These are phyloP conservation scores for Chionoecetes opilio DNA, from an alignment of 1,140 invertebrate species.

Conservation along the genomic window DNA sequence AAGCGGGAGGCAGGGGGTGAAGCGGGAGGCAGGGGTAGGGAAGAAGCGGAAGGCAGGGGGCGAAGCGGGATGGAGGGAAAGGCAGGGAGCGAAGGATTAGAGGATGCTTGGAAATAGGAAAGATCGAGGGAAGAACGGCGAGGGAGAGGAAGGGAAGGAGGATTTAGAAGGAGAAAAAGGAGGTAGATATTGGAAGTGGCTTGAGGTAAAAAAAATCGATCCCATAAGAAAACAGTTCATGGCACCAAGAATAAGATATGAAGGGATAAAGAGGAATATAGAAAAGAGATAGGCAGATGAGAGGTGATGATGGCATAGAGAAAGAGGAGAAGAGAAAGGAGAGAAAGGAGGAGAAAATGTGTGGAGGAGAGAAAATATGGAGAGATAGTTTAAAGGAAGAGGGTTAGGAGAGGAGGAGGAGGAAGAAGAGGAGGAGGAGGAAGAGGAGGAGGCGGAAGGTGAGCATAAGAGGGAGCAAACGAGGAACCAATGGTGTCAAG, in stretches of 20 bases:
- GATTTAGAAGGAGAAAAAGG: background rate
- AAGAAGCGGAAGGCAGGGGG: background rate
- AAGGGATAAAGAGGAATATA: background rate
- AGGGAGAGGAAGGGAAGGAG: background rate
- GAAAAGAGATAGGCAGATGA: background rate
- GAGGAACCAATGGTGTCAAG: background rate
- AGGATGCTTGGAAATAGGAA: background rate
- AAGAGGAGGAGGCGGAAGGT: constrained; percentile 42
- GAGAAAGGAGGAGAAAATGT: background rate
- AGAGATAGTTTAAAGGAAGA: background rate
- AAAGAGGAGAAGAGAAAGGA: background rate
- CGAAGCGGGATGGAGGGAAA: background rate
- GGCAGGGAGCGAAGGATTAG: background rate
- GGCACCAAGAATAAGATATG: background rate
- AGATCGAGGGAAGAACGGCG: too few species aligned
- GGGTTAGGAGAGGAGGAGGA: background rate
- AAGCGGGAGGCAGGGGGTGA: background rate
- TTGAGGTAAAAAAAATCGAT: background rate
- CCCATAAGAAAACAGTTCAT: background rate
- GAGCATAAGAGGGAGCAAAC: constrained; percentile 38
- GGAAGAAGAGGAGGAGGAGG: background rate
- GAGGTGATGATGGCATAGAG: background rate
- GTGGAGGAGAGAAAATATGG: background rate
- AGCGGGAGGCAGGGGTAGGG: background rate
- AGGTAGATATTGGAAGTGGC: background rate